Percentiles rank a stretch among this genome's conserved stretches.
Conservation (phyloP, 2,797 vertebrate species). For the Rhynchotus rufescens region DNA sequence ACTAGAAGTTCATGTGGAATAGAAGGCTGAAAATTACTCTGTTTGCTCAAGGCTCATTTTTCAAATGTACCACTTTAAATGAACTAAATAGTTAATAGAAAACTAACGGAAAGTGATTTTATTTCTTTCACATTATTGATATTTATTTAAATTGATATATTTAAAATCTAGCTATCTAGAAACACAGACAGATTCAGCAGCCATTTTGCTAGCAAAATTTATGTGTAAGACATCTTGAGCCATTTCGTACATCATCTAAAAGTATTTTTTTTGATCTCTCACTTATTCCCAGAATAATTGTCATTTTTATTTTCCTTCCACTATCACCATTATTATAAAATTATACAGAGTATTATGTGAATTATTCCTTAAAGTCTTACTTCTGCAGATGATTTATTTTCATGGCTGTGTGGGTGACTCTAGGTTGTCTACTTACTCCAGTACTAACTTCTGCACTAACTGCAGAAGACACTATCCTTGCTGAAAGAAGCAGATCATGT, state of each 20-base stretch:
- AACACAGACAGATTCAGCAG: neutral
- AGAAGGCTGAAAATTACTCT: slow-evolving; percentile 34
- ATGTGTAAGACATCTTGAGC: neutral
- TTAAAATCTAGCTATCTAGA: neutral
- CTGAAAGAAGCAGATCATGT: neutral
- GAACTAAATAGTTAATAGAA: slow-evolving; percentile 33
- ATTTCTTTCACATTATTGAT: neutral
- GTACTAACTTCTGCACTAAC: neutral
- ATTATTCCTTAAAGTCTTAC: neutral
- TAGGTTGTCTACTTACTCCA: neutral
- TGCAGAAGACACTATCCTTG: neutral
- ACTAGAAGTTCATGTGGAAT: slow-evolving; percentile 38
- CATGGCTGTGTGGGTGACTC: rapidly evolving
- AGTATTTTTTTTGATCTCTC: neutral
- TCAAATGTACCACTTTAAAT: slow-evolving; percentile 31
- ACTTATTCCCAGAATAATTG: neutral
- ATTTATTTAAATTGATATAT: slow-evolving; percentile 8
- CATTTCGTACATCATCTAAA: neutral
- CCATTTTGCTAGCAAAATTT: neutral
- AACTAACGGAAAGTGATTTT: slow-evolving; percentile 5
- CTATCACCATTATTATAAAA: neutral
- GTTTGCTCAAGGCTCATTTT: slow-evolving; percentile 46
- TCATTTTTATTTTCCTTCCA: neutral
- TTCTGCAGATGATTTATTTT: neutral
- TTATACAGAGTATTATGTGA: neutral